Conservation (phyloP, 2,888 invertebrate genomes). For the Diaperis boleti region DNA sequence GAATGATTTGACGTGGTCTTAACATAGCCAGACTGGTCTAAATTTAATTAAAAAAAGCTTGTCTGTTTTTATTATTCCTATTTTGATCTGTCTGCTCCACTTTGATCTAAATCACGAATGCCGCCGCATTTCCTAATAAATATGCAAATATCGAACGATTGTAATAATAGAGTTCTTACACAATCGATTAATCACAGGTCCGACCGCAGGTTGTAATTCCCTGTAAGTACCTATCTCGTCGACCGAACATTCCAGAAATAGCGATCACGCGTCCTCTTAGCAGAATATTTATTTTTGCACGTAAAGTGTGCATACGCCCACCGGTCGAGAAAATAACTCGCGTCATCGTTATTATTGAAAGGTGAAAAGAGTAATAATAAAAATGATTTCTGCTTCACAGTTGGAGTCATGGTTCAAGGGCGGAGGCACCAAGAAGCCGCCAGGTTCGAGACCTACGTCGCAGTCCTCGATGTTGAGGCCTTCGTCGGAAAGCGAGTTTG, state of each 20-base stretch:
- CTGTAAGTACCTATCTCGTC: too few species aligned
- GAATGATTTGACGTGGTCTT: too few species aligned
- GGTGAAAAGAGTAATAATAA: too few species aligned
- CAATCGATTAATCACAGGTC: background rate
- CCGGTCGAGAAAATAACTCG: slow-evolving; percentile 6
- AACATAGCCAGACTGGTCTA: too few species aligned
- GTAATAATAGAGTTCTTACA: background rate
- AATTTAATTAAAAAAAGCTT: too few species aligned
- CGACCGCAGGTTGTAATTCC: too few species aligned
- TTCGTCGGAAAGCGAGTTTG: slow-evolving; percentile 71
- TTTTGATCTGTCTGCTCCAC: too few species aligned
- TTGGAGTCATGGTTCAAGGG: slow-evolving; percentile 64
- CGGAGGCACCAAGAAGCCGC: slow-evolving; percentile 58
- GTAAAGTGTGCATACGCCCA: background rate
- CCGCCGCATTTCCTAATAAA: too few species aligned
- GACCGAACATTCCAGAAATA: slow-evolving; percentile 4
- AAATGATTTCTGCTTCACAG: slow-evolving; percentile 52
- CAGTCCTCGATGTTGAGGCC: slow-evolving; percentile 65
- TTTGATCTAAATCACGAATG: too few species aligned
- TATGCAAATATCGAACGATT: too few species aligned
- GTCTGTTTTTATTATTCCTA: too few species aligned
- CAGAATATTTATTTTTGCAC: slow-evolving; percentile 15
- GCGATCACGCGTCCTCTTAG: background rate
- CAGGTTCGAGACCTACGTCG: slow-evolving; percentile 57
- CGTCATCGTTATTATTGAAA: slow-evolving; percentile 13